Percentiles rank a stretch among this genome's conserved stretches.
Conservation (phyloP, 2,113 vertebrate species). For the Theristicus caerulescens region DNA sequence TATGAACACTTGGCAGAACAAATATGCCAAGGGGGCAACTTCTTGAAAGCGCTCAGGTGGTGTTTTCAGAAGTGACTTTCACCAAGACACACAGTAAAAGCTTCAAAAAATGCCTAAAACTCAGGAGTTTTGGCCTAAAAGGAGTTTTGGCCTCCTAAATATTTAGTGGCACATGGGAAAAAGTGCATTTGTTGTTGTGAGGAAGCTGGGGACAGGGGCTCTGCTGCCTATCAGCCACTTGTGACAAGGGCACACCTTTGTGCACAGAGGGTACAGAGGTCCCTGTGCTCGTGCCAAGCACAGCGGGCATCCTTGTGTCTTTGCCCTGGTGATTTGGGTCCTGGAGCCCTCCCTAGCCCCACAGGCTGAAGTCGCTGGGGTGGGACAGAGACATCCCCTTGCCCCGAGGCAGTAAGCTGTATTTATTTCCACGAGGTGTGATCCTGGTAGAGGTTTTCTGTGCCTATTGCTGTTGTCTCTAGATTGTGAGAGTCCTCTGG, state of each 20-base stretch:
- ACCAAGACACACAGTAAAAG: not conserved
- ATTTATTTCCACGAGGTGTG: not conserved
- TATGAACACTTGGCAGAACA: not conserved
- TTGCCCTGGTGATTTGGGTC: not conserved
- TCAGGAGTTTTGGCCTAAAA: not conserved
- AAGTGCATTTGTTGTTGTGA: not conserved
- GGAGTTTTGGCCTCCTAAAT: not conserved
- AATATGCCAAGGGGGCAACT: not conserved
- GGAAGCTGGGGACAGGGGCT: not conserved
- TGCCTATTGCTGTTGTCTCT: not conserved
- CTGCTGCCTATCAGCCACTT: not conserved
- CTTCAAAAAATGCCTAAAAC: not conserved
- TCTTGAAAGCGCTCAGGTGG: not conserved
- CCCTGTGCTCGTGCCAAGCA: not conserved
- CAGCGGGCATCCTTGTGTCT: fast-evolving
- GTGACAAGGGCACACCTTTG: not conserved
- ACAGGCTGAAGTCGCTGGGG: not conserved
- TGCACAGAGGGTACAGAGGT: not conserved
- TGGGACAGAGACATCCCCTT: not conserved
- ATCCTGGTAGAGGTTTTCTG: not conserved
- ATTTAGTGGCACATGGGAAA: not conserved
- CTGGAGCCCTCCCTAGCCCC: not conserved
- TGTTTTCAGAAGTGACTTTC: not conserved
- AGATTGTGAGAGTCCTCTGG: no score
- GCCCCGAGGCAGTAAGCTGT: not conserved